Percentiles rank a stretch among this genome's conserved stretches.
These are phyloP conservation scores for Cyaniris semiargus DNA, from an alignment of 2,888 invertebrate species.

Conservation along the genomic window DNA sequence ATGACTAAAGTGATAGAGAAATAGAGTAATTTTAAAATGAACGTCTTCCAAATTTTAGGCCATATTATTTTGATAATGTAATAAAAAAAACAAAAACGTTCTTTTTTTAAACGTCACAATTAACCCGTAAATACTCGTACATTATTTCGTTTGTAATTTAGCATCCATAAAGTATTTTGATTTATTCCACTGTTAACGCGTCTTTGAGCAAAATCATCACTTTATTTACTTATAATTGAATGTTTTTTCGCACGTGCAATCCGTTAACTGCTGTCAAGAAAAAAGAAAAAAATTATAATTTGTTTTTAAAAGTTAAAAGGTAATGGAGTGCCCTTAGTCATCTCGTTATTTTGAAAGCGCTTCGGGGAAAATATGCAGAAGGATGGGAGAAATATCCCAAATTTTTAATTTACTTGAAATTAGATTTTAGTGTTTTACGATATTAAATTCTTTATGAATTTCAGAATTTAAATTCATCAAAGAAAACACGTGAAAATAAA, in stretches of 20 bases:
- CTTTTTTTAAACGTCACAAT: neutral
- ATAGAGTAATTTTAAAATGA: neutral
- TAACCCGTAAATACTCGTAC: neutral
- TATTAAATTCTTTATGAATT: neutral
- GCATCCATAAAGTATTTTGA: neutral
- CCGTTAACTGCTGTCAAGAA: constrained; percentile 20
- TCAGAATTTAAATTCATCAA: neutral
- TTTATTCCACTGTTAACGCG: constrained; percentile 2
- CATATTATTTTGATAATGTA: too few relatives aligned
- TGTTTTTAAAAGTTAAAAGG: constrained; percentile 36
- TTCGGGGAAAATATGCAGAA: constrained; percentile 5
- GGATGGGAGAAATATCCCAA: neutral
- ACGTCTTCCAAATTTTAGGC: too few relatives aligned
- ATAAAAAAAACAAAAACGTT: neutral
- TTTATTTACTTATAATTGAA: constrained; percentile 24
- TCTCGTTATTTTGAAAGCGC: constrained; percentile 32
- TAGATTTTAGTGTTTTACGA: too few relatives aligned
- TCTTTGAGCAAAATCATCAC: neutral
- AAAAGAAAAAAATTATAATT: constrained; percentile 35
- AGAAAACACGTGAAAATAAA: neutral
- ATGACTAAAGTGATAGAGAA: neutral
- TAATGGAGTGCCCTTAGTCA: constrained; percentile 39
- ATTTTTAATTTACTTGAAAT: neutral
- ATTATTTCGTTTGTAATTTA: constrained; percentile 14
- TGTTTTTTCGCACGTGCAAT: constrained; percentile 24